Percentiles rank a stretch among this genome's conserved stretches.
These are phyloP conservation scores for Apis florea DNA, from an alignment of 1,140 invertebrate species.

Conservation along the genomic window DNA sequence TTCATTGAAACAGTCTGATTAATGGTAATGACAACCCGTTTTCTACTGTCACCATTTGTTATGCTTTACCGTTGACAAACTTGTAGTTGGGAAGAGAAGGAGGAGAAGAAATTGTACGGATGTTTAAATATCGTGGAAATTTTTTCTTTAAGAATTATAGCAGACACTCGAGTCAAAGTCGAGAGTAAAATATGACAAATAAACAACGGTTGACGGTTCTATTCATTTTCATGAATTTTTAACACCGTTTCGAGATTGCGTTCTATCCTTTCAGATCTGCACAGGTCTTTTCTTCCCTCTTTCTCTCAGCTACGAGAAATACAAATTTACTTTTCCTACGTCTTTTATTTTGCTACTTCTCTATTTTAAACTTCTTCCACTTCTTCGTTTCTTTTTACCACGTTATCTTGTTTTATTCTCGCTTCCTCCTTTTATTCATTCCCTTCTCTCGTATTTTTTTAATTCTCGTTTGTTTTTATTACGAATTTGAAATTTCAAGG, in stretches of 20 bases:
- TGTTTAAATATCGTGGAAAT: too few species aligned
- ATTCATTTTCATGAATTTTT: conserved; percentile 53
- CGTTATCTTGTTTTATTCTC: not conserved
- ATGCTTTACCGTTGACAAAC: not conserved
- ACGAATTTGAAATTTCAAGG: too few species aligned
- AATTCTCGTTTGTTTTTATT: not conserved
- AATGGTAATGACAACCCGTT: not conserved
- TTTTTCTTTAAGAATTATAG: too few species aligned
- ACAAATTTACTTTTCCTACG: not conserved
- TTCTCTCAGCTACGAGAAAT: not conserved
- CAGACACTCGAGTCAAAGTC: too few species aligned
- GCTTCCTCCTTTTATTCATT: not conserved
- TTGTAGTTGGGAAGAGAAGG: too few species aligned
- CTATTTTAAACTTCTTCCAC: not conserved
- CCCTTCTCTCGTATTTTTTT: not conserved
- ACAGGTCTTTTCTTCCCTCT: not conserved
- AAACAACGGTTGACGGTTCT: conserved; percentile 19
- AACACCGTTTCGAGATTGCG: conserved; percentile 34
- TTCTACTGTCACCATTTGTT: not conserved
- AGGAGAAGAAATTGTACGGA: too few species aligned
- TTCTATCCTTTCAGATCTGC: conserved; percentile 8
- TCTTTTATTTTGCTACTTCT: not conserved
- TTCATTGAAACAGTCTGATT: conserved; percentile 4
- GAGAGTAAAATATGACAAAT: not conserved
- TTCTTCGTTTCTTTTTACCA: not conserved